These are phyloP conservation scores for Marmota flaviventris DNA, from an alignment of 2,113 vertebrate species.

Conservation along the genomic window DNA sequence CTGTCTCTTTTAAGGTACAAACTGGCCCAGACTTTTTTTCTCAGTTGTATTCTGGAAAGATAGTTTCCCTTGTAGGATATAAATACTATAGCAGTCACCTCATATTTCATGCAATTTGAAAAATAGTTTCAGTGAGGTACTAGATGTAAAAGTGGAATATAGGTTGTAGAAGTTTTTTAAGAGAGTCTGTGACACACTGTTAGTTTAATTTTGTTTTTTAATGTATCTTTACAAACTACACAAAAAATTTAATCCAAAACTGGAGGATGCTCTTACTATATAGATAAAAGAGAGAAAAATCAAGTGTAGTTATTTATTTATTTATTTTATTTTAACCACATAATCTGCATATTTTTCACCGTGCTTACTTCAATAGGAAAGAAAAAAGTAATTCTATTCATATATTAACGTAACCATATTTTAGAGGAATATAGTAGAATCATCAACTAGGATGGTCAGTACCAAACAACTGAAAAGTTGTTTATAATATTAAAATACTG, in stretches of 20 bases:
- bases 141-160: background rate
- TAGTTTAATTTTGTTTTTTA: background rate
- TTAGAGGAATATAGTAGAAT: background rate
- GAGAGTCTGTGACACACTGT: background rate
- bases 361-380: background rate
- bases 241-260: background rate
- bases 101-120: background rate
- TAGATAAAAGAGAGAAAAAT: background rate
- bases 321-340: background rate
- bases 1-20: too few relatives aligned
- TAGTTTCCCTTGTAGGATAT: background rate
- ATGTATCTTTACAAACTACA: background rate
- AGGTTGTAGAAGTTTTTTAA: background rate
- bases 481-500: background rate
- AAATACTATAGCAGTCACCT: background rate
- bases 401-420: background rate
- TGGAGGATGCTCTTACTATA: background rate
- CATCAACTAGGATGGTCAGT: background rate
- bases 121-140: background rate
- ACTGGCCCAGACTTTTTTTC: too few relatives aligned
- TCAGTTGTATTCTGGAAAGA: background rate
- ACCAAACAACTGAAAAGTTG: background rate
- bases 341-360: background rate
- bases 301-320: too few relatives aligned
- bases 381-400: background rate